A percentile compares a stretch with the other conserved stretches of the same genome.
These are phyloP conservation scores for Mustela nigripes DNA, from an alignment of 2,113 vertebrate genomes.

Conservation along the genomic window DNA sequence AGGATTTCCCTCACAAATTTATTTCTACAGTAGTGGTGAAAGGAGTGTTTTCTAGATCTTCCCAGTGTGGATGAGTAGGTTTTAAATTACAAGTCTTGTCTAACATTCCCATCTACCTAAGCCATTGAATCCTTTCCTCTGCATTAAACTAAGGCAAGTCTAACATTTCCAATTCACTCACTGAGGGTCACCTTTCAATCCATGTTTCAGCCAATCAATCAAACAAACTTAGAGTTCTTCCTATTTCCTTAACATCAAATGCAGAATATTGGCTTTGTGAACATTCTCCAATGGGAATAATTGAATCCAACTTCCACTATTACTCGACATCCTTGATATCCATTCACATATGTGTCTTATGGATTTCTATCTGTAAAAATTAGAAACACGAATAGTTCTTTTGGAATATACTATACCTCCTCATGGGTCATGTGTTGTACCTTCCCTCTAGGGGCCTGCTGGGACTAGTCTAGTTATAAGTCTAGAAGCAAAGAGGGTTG, in stretches of 20 bases:
- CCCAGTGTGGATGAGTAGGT: neutral
- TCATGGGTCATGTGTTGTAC: neutral
- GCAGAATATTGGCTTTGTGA: neutral
- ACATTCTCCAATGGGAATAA: neutral
- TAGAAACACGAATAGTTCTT: neutral
- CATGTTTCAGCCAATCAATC: neutral
- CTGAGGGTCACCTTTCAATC: neutral
- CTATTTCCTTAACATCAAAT: neutral
- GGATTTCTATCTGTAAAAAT: neutral
- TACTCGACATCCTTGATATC: neutral
- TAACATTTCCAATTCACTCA: neutral
- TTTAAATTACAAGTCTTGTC: neutral
- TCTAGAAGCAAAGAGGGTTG: neutral
- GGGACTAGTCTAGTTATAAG: neutral
- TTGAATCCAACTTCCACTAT: neutral
- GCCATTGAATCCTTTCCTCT: neutral
- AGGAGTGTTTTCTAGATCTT: neutral
- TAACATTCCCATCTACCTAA: neutral
- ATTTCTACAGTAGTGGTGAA: neutral
- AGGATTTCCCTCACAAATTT: neutral
- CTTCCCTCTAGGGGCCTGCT: neutral
- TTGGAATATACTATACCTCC: neutral
- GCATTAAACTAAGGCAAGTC: neutral
- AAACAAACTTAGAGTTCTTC: neutral
- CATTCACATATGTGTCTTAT: neutral